Base-by-base conservation (phyloP, 2,113 vertebrate species). In the Pluvialis apricaria region DNA sequence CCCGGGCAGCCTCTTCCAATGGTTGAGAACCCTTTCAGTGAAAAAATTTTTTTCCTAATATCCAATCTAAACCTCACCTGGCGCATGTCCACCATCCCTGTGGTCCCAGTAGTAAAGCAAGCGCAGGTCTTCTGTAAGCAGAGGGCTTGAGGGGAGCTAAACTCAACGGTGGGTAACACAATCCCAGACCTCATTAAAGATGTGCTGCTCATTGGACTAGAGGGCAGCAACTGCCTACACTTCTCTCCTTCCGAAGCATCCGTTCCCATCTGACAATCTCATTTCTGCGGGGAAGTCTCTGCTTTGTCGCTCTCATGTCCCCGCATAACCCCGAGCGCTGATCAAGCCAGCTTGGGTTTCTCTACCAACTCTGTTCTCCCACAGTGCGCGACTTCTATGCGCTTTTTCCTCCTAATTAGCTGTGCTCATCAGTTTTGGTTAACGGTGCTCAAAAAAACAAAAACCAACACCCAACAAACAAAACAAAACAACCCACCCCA, bases 231-330 rank as follows among this genome's bases (percentile, higher is more conserved):
- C 91, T 87, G 91, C 93, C 93, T 79, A 68, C 92, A 78, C 72
- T 73, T 86, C 94, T 69, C 69, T 68, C 57, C 78, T 94, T 31
- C 91, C 4, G 4, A 61, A 88, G 91, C 91, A 92, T 92, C 92
- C 68, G 51, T 85, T 95, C 92, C 88, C 95, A 96, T 92, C 92
- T 92, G 92, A 97, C 95, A 93, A 90, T 86, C 96, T 96, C 95
- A 95, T 97, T 96, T 86, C 91, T 1, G 88, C 94, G 73, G 91
- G 72, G 91, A 93, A 94, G 88, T 57, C 95, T 80, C 93, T 47
- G 90, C 92, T 87, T 75, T 76, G 85, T 40, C 82, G 88, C 95
- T 97, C 96, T 95, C 95, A 95, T 95, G 91, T 96, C 96, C 96
- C 88, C 0, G 0, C 6, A 1, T 94, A 80, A 97, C 94, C 96